phyloP scores from a whole-genome alignment of 2,113 vertebrate genomes.

The Oryzias curvinotus region DNA sequence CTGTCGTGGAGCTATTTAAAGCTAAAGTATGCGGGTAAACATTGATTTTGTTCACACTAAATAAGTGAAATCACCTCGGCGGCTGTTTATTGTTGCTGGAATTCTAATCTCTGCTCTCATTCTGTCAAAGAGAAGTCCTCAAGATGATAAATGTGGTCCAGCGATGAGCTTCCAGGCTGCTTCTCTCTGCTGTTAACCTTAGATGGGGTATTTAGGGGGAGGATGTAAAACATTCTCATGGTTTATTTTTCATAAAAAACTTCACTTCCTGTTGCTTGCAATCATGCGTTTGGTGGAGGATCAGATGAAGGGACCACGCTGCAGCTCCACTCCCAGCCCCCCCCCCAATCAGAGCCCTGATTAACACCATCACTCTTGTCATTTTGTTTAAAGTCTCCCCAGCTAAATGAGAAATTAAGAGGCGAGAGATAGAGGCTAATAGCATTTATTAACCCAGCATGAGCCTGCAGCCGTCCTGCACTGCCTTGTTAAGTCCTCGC shows the following conservation, averaged over 20 bases:
- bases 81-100: constrained; percentile 34
- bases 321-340: neutral
- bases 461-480: constrained; percentile 48
- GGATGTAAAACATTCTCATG: no score
- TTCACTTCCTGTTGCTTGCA: no score
- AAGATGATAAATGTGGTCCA: constrained; percentile 52
- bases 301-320: no score
- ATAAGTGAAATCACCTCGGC: constrained; percentile 48
- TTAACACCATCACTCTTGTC: constrained; percentile 48
- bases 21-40: constrained; percentile 21
- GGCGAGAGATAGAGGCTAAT: constrained; percentile 70
- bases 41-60: constrained; percentile 59
- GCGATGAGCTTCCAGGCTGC: constrained; percentile 42
- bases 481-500: constrained; percentile 31
- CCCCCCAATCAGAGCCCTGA: constrained; percentile 58
- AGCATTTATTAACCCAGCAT: constrained; percentile 73
- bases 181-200: no score
- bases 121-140: constrained; percentile 45
- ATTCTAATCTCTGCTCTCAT: constrained; percentile 40
- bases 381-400: constrained; percentile 56
- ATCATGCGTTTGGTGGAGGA: no score
- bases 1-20: constrained; percentile 60
- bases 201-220: no score
- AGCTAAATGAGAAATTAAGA: constrained; percentile 70
- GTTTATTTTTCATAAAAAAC: no score